Evolutionary conservation across 2,888 invertebrate genomes (phyloP), one percentile per base, ranked within the genome.

Genomic region (Drosophila peninsularis): DNA sequence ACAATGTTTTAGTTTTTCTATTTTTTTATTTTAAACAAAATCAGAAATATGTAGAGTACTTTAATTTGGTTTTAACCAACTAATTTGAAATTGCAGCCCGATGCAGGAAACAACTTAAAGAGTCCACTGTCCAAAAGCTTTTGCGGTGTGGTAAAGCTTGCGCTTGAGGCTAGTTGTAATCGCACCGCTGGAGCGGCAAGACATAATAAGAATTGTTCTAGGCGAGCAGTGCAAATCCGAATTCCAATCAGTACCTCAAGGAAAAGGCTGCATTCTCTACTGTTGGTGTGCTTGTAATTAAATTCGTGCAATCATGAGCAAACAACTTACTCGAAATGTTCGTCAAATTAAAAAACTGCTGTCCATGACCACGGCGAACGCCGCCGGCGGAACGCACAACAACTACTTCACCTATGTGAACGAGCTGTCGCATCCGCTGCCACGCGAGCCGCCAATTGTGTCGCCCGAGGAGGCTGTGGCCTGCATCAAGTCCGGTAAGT

Each of bases 341-440:
- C 54, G 63, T 7, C 72, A 68, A 27, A 37, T 72, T 32, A 69
- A 69, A 56, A 82, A 67, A 57, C 55, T 83, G 27, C 71, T 83
- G 58, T 60, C 49, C n/a, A 61, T 32, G 13, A 37, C 75, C 10
- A 44, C 78, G 24, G 75, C 77, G 24, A 88, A 82, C 42, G 64
- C 70, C 44, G 71, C 77, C 17, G 44, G 19, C 1, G 36, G 76
- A 19, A 62, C 69, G 62, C 88, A 90, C 42, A 91, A 91, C 67
- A 90, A 79, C 50, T 97, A 95, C 92, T 96, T 95, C 91, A 95
- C 97, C 0, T 97, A 97, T 90, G 95, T 95, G 24, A 95, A 95
- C 74, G 97, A 97, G 91, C 94, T 97, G 45, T 94, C 97, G 41
- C 96, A 97, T 93, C 96, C 97, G 14, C 93, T 96, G 79, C 94